These are phyloP conservation scores for Marmota flaviventris DNA, from an alignment of 2,113 vertebrate genomes.

Conservation along the genomic window DNA sequence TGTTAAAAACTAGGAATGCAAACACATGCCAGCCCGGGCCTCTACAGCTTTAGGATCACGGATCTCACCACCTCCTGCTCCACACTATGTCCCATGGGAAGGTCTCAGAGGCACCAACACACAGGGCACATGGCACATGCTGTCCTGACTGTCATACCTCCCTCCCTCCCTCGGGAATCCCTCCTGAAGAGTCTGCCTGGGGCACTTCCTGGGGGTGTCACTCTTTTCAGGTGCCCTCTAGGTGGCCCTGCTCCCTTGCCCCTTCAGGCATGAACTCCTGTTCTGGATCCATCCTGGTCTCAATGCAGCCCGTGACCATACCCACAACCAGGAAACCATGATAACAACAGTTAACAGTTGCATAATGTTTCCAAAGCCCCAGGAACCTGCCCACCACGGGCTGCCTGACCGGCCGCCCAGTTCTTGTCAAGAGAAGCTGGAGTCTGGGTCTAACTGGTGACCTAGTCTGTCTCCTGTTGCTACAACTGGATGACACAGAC, in stretches of 20 bases:
- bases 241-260: neutral
- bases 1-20: neutral
- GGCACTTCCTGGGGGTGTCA: neutral
- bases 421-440: neutral
- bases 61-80: neutral
- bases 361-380: neutral
- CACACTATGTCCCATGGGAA: too few species aligned
- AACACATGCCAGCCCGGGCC: neutral
- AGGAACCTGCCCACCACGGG: neutral
- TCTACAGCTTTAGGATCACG: neutral
- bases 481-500: neutral
- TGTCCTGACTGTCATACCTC: too few species aligned
- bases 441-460: neutral
- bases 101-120: too few species aligned
- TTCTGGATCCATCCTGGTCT: neutral
- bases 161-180: too few species aligned
- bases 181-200: neutral
- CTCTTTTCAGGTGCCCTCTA: neutral
- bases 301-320: too few species aligned
- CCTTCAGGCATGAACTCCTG: neutral
- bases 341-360: rapidly evolving
- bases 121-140: too few species aligned
- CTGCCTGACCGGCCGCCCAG: rapidly evolving
- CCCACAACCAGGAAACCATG: neutral
- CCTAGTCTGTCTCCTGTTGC: neutral